A percentile compares a stretch with the other conserved stretches of the same genome.
Evolutionary conservation across 2,113 vertebrate genomes (phyloP).

Genomic region (Callospermophilus lateralis): DNA sequence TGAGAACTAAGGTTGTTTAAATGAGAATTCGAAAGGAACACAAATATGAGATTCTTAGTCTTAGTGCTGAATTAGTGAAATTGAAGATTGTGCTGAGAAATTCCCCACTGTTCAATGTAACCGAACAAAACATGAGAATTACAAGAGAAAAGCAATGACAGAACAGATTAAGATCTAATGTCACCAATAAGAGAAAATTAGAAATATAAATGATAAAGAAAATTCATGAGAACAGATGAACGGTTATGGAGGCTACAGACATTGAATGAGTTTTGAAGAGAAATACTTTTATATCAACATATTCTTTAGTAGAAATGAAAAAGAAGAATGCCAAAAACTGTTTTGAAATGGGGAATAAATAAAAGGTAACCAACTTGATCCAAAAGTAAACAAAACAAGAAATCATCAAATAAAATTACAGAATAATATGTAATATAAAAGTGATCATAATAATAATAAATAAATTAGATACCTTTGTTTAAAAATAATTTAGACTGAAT

Average conservation of each 20-base stretch:
- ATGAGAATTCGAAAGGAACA: neutral
- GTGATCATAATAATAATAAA: neutral
- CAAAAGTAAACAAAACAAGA: neutral
- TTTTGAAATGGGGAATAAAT: slow-evolving; percentile 20
- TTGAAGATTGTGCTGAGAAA: neutral
- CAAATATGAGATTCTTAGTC: neutral
- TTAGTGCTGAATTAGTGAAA: neutral
- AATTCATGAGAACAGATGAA: neutral
- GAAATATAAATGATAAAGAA: neutral
- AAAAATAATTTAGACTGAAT: neutral
- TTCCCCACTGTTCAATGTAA: neutral
- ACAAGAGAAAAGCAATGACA: neutral
- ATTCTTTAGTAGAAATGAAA: neutral
- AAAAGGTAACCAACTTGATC: neutral
- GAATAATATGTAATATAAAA: neutral
- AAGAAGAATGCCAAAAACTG: neutral
- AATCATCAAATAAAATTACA: neutral
- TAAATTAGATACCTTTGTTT: neutral
- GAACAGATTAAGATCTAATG: neutral
- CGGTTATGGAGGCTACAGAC: neutral
- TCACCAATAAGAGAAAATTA: neutral
- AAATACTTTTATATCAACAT: neutral
- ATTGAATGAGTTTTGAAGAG: neutral
- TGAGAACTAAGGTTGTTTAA: neutral
- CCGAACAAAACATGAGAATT: neutral